phyloP scores from a whole-genome alignment of 1,140 invertebrate genomes.

The Lucilia cuprina region DNA sequence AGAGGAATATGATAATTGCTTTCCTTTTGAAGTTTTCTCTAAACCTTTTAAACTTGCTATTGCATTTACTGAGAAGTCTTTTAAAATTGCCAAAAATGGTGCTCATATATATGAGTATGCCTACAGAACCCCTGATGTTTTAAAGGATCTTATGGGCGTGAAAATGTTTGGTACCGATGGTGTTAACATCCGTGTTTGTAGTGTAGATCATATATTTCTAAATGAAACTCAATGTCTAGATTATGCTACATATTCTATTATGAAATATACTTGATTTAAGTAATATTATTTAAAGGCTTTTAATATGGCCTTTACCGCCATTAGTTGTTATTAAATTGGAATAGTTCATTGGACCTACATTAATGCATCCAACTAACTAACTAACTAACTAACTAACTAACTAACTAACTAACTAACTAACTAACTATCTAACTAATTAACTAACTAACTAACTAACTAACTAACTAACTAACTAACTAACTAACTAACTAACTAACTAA shows the following conservation, averaged over 20 bases:
- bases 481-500: too few relatives aligned
- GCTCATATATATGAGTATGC: neutral
- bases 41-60: constrained; percentile 7
- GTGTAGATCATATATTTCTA: neutral
- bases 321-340: too few relatives aligned
- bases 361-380: too few relatives aligned
- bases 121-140: neutral
- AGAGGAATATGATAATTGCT: neutral
- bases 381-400: too few relatives aligned
- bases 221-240: neutral
- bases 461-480: too few relatives aligned
- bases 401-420: too few relatives aligned
- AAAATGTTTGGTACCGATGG: constrained; percentile 13
- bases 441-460: too few relatives aligned
- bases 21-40: constrained; percentile 16
- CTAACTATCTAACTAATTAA: too few relatives aligned
- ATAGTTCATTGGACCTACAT: too few relatives aligned
- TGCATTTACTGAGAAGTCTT: neutral
- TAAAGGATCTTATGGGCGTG: neutral
- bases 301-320: too few relatives aligned
- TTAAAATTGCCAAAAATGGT: constrained; percentile 14
- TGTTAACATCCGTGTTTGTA: neutral
- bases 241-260: neutral
- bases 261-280: neutral
- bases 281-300: too few relatives aligned